Base-by-base conservation (phyloP, 1,140 invertebrate species). In the Zelostemma sp. region DNA sequence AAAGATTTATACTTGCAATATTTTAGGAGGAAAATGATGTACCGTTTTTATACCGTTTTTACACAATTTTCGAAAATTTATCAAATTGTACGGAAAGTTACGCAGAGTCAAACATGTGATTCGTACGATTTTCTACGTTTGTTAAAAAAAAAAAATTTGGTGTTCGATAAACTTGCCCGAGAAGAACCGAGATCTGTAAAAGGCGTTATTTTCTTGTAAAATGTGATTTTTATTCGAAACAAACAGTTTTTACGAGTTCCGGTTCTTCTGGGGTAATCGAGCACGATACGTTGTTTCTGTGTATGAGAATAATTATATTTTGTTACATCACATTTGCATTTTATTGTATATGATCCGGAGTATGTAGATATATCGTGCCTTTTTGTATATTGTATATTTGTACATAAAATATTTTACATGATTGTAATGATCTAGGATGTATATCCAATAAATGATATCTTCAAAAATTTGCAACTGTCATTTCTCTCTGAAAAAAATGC, bases 361-460 rank as follows among this genome's bases (percentile, higher is more conserved):
- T 80, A 79, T 81, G 79, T 84, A 84, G 80, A 83, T 83, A 81
- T 81, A 80, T 79, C 73, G 82, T 84, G 81, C 82, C 82, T 84
- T 84, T 79, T 82, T 83, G 76, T 83, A 82, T 75, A 82, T 80
- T 83, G 81, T 84, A 82, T 76, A 84, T 84, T 81, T 84, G 81
- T 84, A 84, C 73, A 83, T 83, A 83, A 78, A 78, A 77, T 80
- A 82, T 77, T 80, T 84, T 81, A 83, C 75, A 82, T 67, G 45
- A 46, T 71, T 66, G 62, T 61, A 57, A 62, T 63, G 48, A 63
- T 71, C 62, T 72, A 67, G 56, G 63, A 71, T 66, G 63, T 72
- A 71, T 71, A 72, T 67, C 63, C 57, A 72, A 68, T 72, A 72
- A 72, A 72, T 65, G 61, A 68, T 65, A 68, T 64, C 64, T 68